Evolutionary conservation across 2,113 vertebrate species (phyloP).

Genomic region (Pleuronectes platessa): DNA sequence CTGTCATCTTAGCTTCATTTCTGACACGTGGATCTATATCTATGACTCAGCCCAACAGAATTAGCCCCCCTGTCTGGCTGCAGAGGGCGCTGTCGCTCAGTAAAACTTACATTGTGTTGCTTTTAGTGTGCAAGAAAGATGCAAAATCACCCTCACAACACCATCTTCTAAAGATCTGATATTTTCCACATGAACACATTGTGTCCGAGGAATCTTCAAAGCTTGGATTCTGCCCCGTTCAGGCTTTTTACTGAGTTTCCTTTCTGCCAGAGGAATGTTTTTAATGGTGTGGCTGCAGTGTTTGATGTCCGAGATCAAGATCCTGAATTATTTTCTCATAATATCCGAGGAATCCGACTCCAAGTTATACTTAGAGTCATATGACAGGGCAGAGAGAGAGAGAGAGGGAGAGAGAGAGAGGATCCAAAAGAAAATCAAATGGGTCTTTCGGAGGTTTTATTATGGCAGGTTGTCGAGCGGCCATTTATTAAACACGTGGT

Average conservation of each 20-base stretch:
- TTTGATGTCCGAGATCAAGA: constrained; percentile 31
- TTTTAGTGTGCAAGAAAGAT: too few species aligned
- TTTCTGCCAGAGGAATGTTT: constrained; percentile 46
- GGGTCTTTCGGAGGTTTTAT: neutral
- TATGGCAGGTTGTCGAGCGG: neutral
- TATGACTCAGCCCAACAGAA: too few species aligned
- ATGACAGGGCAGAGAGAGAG: neutral
- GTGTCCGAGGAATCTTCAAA: constrained; percentile 54
- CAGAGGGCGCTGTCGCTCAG: too few species aligned
- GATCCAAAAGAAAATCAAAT: neutral
- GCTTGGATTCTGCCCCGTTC: constrained; percentile 23
- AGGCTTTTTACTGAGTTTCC: neutral
- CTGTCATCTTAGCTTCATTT: too few species aligned
- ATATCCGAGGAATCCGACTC: neutral
- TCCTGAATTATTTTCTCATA: constrained; percentile 16
- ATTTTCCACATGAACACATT: constrained; percentile 30
- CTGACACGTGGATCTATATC: too few species aligned
- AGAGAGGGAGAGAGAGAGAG: too few species aligned
- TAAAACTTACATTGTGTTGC: too few species aligned
- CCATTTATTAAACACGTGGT: constrained; percentile 4
- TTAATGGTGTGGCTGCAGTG: constrained; percentile 12
- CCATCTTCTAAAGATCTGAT: constrained; percentile 14
- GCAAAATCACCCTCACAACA: neutral
- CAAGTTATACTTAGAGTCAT: neutral
- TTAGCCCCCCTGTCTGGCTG: too few species aligned